These are phyloP conservation scores for Nasonia giraulti DNA, from an alignment of 1,140 invertebrate genomes.

Conservation along the genomic window DNA sequence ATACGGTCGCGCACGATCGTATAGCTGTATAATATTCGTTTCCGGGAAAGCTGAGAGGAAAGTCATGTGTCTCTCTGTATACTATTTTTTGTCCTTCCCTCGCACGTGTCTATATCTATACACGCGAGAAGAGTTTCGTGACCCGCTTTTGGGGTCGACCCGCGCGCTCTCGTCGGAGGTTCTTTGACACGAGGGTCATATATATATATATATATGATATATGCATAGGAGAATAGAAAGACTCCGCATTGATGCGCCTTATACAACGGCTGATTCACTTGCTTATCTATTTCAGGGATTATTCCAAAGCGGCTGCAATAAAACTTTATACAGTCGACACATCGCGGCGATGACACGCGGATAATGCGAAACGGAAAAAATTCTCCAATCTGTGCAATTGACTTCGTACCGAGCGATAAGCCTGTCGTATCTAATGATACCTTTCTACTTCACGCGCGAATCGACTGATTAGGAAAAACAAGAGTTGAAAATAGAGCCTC, in stretches of 20 bases:
- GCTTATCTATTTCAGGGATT: too few relatives aligned
- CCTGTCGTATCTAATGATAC: too few relatives aligned
- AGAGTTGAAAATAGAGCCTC: too few relatives aligned
- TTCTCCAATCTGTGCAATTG: too few relatives aligned
- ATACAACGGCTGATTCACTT: too few relatives aligned
- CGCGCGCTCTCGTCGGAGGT: too few relatives aligned
- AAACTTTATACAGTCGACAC: too few relatives aligned
- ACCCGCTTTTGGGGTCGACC: slow-evolving; percentile 12
- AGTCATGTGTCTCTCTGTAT: neutral
- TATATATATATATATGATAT: neutral
- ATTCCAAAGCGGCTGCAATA: too few relatives aligned
- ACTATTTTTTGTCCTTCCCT: neutral
- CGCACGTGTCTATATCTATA: neutral
- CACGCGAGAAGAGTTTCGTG: neutral
- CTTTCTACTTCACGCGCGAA: neutral
- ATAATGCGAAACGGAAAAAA: too few relatives aligned
- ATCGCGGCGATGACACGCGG: too few relatives aligned
- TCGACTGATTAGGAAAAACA: neutral
- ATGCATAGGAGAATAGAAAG: neutral
- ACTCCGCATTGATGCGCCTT: neutral
- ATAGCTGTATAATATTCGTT: neutral
- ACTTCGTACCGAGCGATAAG: too few relatives aligned
- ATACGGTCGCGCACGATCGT: too few relatives aligned
- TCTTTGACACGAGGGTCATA: neutral
- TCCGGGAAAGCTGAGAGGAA: neutral